Evolutionary conservation across 2,797 vertebrate species (phyloP), one percentile per base, ranked within the genome.

Genomic region (Serranus cabrilla): DNA sequence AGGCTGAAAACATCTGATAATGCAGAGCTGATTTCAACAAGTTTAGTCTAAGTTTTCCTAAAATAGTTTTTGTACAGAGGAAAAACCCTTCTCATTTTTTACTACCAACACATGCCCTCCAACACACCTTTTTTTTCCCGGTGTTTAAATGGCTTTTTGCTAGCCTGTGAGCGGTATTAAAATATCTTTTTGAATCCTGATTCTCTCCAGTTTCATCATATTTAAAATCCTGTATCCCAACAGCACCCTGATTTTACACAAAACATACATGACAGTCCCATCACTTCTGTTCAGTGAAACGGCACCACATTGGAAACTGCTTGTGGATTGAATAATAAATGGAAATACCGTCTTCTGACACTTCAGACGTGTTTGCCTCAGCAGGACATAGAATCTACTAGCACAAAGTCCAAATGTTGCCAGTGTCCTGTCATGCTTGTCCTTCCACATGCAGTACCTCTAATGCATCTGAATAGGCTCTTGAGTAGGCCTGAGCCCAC

Each of bases 381-480:
- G 39, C 50, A 17, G 61, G 50, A 73, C 46, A 57, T 61, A 71
- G 71, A 81, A 84, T 82, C 50, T 61, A 37, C 76, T 11, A 73
- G 59, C 54, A 87, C 65, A 82, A 75, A 60, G 62, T 84, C 71
- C 72, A 76, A 81, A 70, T 37, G 59, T 43, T 87, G 78, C 90
- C 85, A 85, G 81, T 78, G 86, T 89, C 82, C 80, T 84, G 84
- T 80, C 80, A 83, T 66, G 76, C 74, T 82, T 89, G 88, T 90
- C 92, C 91, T 93, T 92, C 88, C 78, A 73, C 76, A 52, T 87
- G 64, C 80, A 34, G 60, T 70, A 76, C 75, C 78, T 85, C 84
- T 88, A 91, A 93, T 93, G 86, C 84, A 91, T 88, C 78, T 79
- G 78, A 92, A 91, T 87, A 81, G 79, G 74, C 72, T 86, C 82